Evolutionary conservation across 2,797 vertebrate species (phyloP).

Genomic region (Menidia menidia): DNA sequence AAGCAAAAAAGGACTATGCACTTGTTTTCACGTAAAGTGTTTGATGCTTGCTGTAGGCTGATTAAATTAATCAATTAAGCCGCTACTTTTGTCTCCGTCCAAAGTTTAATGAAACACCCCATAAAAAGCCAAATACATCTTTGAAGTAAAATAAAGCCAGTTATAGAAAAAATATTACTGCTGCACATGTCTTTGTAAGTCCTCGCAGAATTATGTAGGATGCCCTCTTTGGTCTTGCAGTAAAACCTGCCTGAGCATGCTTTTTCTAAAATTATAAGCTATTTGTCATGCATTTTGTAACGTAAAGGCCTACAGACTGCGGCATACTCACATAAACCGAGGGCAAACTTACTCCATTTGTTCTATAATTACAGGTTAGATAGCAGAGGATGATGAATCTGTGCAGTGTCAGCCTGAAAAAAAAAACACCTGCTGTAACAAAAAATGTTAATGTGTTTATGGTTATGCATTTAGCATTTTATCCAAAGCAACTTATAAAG

Average conservation of each 20-base stretch:
- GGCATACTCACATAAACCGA: neutral
- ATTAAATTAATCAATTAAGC: constrained; percentile 68
- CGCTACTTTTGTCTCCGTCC: constrained; percentile 42
- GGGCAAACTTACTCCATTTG: constrained; percentile 5
- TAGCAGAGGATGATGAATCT: constrained; percentile 23
- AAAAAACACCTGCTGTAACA: constrained; percentile 9
- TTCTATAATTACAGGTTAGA: constrained; percentile 28
- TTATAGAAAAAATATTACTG: constrained; percentile 63
- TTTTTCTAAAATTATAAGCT: constrained; percentile 33
- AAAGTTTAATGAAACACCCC: constrained; percentile 75
- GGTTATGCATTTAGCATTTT: too few relatives aligned
- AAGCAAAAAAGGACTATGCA: constrained; percentile 46
- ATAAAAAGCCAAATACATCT: constrained; percentile 68
- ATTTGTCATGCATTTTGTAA: neutral
- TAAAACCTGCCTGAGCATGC: constrained; percentile 35
- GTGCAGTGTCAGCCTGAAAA: constrained; percentile 34
- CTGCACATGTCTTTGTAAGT: constrained; percentile 51
- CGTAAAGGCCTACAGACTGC: neutral
- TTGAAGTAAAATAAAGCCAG: constrained; percentile 60
- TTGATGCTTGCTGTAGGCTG: constrained; percentile 64
- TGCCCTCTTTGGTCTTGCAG: constrained; percentile 47
- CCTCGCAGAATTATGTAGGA: constrained; percentile 63
- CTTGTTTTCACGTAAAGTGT: constrained; percentile 43
- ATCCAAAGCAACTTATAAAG: too few relatives aligned
- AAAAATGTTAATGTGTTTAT: too few relatives aligned